Evolutionary conservation across 2,888 invertebrate genomes (phyloP), one percentile per base, ranked within the genome.

Genomic region (Phyllotreta cruciferae): DNA sequence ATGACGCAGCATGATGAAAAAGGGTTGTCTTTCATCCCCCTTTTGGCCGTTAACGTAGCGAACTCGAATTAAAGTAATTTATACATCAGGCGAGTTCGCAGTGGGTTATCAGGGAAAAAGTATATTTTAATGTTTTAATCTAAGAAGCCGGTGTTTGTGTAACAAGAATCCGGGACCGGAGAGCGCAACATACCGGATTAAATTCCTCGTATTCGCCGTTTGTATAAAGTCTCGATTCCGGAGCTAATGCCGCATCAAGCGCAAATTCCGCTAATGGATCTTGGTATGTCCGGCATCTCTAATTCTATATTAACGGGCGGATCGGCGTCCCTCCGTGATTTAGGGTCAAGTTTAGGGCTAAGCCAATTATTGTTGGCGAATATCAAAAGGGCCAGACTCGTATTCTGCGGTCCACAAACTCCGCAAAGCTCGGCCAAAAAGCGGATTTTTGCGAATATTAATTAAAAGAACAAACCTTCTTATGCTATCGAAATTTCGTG

Each of bases 241-340:
- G 38, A 57, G 49, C 49, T 11, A 47, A 57, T 49, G 49, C 57
- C 57, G 49, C 57, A 57, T 57, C 57, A 57, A 57, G 49, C 37
- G 49, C 42, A 57, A 49, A 57, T 57, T 57, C 49, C 57, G 8
- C 35, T 34, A 57, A 47, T 49, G 34, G 39, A 39, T 49, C 49
- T 57, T 57, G 57, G 49, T 57, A 57, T 57, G 57, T 41, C 38
- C 34, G 38, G 57, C 57, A 49, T 57, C 39, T 24, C 24, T 57
- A 41, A 57, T 57, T 49, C 39, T 13, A 57, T 49, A 57, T 57
- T 57, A 39, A 49, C 49, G 38, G 56, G 47, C 52, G 37, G 50
- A 50, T 50, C 50, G 24, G 50, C 50, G 13, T 52, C 52, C 52
- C 37, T 52, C 38, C 6, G 13, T 11, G 13, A 52, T 52, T 52